Evolutionary conservation across 2,797 vertebrate genomes (phyloP).

Genomic region (Leucoraja ocellata): DNA sequence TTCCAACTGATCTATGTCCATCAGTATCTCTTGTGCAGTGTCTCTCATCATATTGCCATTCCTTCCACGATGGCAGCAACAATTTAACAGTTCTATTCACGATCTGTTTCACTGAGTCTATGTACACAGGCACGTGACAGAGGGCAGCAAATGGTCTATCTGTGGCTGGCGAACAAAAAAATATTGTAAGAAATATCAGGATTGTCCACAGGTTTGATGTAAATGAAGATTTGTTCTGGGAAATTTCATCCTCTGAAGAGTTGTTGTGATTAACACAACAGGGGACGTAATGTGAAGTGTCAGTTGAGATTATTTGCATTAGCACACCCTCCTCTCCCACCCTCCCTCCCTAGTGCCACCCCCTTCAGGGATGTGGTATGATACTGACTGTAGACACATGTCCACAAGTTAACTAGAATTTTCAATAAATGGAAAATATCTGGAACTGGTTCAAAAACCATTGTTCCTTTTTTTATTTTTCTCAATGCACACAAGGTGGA

Average conservation of each 20-base stretch:
- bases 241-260: neutral
- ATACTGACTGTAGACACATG: neutral
- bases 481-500: neutral
- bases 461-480: neutral
- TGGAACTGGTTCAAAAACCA: neutral
- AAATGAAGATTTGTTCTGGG: neutral
- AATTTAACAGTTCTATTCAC: neutral
- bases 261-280: neutral
- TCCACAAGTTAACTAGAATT: neutral
- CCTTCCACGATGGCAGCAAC: neutral
- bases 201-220: neutral
- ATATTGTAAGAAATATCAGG: neutral
- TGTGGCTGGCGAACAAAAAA: neutral
- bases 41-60: neutral
- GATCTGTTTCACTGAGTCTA: neutral
- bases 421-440: conserved; percentile 23
- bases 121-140: neutral
- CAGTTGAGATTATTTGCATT: neutral
- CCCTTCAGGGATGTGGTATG: neutral
- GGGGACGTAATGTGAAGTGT: neutral
- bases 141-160: neutral
- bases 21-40: too few species aligned
- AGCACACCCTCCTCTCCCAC: too few species aligned
- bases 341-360: neutral
- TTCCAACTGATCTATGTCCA: too few species aligned